Evolutionary conservation across 2,113 vertebrate genomes (phyloP), one percentile per base, ranked within the genome.

Genomic region (Paratilapia polleni): DNA sequence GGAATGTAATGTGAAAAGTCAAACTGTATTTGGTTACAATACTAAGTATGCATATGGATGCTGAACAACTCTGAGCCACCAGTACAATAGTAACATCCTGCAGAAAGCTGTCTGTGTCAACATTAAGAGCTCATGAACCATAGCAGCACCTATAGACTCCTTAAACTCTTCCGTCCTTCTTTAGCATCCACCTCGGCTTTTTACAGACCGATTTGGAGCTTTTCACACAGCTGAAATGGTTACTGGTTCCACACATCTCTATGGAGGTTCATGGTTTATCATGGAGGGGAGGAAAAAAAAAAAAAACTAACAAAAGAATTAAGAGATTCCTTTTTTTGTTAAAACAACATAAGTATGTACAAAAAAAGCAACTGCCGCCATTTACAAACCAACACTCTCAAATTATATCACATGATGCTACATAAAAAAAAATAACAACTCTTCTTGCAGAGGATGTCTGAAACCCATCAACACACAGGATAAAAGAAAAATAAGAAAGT

Each of bases 331-430:
- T 38, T 78, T 54, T 13, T 47, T 68, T 61, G 20, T 59, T 86
- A 56, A 87, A 89, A 87, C 58, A 91, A 87, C 79, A 82, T 70
- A 86, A 58, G 38, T 88, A 92, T 85, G 80, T 95, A 94, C 84
- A 94, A 93, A 91, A 92, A 84, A 84, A 85, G 77, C 62, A 87
- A 92, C 78, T 81, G 62, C 84, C 85, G 88, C 80, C 74, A 77
- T 75, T 81, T 83, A 91, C 66, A 90, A 89, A 88, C 83, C 84
- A 84, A 79, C 41, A 47, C 70, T 70, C n/a, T 83, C 34, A 22
- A 77, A 80, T 77, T 5, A 73, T 78, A 24, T 88, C 38, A 60
- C 52, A 31, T 66, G 34, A 85, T 7, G 20, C 79, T 73, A 78
- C 89, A 78, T 85, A 12, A 63, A 77, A 85, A 81, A 76, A 36